These are phyloP conservation scores for Lycorma delicatula DNA, from an alignment of 1,140 invertebrate genomes.

Conservation along the genomic window DNA sequence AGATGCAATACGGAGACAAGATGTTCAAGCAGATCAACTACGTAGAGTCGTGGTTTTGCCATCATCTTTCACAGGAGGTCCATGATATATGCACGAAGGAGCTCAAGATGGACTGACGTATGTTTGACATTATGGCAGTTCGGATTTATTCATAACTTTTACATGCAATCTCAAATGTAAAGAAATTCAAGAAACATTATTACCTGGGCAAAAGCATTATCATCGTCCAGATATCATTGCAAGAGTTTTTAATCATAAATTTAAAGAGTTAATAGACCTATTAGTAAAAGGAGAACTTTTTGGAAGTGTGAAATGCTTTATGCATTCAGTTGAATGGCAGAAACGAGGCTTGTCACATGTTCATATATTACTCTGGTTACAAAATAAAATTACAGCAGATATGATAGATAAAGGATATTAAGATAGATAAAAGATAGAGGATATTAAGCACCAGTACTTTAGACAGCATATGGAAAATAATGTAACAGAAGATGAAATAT, in stretches of 20 bases:
- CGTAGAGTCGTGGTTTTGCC: slow-evolving; percentile 35
- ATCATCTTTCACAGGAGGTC: slow-evolving; percentile 37
- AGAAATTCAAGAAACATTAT: slow-evolving; percentile 16
- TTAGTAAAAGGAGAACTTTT: slow-evolving; percentile 33
- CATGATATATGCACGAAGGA: slow-evolving; percentile 38
- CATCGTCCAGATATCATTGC: slow-evolving; percentile 21
- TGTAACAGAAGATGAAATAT: too few relatives aligned
- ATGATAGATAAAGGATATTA: too few relatives aligned
- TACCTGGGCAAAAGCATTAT: slow-evolving; percentile 10
- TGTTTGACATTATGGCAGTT: slow-evolving; percentile 14
- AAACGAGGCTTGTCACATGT: slow-evolving; percentile 39
- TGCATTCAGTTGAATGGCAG: slow-evolving; percentile 41
- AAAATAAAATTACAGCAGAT: too few relatives aligned
- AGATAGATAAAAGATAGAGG: too few relatives aligned
- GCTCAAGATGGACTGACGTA: slow-evolving; percentile 24
- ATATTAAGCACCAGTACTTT: too few relatives aligned
- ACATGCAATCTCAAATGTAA: slow-evolving; percentile 16
- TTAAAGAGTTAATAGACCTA: slow-evolving; percentile 34
- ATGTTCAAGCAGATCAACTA: slow-evolving; percentile 2
- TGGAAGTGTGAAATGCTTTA: slow-evolving; percentile 29
- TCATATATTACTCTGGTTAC: slow-evolving; percentile 28
- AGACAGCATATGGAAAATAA: too few relatives aligned
- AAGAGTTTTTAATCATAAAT: slow-evolving; percentile 40
- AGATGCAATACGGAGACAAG: slow-evolving; percentile 29
- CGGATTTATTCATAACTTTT: slow-evolving; percentile 25